Evolutionary conservation across 1,140 invertebrate species (phyloP).

Genomic region (Oncopodura yosiiana): DNA sequence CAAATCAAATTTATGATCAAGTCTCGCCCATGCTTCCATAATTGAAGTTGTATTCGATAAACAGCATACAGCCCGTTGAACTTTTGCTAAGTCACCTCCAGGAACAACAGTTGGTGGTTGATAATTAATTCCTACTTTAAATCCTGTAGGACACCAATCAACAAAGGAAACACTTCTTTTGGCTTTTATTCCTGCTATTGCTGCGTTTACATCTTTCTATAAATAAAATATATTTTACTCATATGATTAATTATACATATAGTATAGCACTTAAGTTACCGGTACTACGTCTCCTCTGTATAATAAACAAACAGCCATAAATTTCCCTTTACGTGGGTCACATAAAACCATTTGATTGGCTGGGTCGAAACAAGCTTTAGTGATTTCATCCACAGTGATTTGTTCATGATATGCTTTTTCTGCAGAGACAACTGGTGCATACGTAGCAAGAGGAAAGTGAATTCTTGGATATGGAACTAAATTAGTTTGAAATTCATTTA

Average conservation of each 20-base stretch:
- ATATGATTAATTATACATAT: background rate
- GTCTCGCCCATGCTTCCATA: constrained; percentile 49
- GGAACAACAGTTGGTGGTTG: constrained; percentile 41
- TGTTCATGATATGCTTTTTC: constrained; percentile 59
- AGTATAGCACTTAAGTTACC: constrained; percentile 50
- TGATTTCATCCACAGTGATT: constrained; percentile 58
- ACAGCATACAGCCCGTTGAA: constrained; percentile 38
- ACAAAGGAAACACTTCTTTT: constrained; percentile 78
- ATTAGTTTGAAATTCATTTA: constrained; percentile 54
- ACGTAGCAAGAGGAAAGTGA: constrained; percentile 47
- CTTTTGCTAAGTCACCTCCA: constrained; percentile 47
- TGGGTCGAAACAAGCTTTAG: constrained; percentile 69
- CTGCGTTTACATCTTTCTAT: constrained; percentile 61
- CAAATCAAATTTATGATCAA: constrained; percentile 51
- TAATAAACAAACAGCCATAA: constrained; percentile 67
- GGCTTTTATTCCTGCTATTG: constrained; percentile 75
- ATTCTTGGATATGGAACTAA: constrained; percentile 52
- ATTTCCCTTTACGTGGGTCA: constrained; percentile 55
- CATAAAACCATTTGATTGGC: constrained; percentile 74
- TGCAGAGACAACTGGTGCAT: constrained; percentile 44
- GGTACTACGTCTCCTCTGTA: constrained; percentile 53
- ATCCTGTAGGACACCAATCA: constrained; percentile 83
- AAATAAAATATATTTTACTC: background rate
- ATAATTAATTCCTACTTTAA: constrained; percentile 49
- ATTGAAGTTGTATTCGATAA: constrained; percentile 29